phyloP scores from a whole-genome alignment of 2,113 vertebrate genomes.

The Osmerus eperlanus region DNA sequence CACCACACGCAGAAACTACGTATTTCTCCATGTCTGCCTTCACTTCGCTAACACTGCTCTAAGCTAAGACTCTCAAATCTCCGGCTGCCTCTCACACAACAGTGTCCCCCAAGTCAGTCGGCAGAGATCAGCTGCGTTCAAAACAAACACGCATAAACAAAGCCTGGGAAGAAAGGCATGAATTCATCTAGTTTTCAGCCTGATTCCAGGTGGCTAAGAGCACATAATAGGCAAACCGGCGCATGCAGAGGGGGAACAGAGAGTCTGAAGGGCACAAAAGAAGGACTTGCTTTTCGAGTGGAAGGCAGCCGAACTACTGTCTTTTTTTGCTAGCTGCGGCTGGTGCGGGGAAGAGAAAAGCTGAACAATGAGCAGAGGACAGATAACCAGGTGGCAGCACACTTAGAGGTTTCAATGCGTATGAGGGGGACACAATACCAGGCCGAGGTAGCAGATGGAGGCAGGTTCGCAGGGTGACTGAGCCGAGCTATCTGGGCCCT shows the following conservation, averaged over 20 bases:
- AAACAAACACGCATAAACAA: conserved; percentile 36
- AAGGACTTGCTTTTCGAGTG: conserved; percentile 38
- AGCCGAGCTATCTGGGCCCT: background rate
- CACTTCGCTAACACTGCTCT: no score
- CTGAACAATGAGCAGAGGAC: conserved; percentile 23
- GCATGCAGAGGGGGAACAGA: conserved; percentile 19
- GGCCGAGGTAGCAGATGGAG: conserved; percentile 39
- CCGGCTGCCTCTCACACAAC: background rate
- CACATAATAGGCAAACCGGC: conserved; percentile 28
- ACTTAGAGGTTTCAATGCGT: conserved; percentile 63
- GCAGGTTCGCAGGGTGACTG: conserved; percentile 22
- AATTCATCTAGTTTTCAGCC: conserved; percentile 42
- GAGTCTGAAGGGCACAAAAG: conserved; percentile 34
- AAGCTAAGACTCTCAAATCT: background rate
- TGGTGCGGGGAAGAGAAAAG: conserved; percentile 29
- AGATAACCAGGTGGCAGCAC: conserved; percentile 53
- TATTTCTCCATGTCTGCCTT: background rate
- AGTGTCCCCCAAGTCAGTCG: no score
- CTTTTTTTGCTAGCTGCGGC: conserved; percentile 23
- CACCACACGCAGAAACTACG: background rate
- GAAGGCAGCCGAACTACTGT: background rate
- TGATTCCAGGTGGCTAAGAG: conserved; percentile 49
- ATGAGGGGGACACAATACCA: conserved; percentile 49
- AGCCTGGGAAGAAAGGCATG: conserved; percentile 30
- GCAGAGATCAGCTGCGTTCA: conserved; percentile 30